Conservation (phyloP, 2,888 invertebrate species). For the Pristionchus japonicus region DNA sequence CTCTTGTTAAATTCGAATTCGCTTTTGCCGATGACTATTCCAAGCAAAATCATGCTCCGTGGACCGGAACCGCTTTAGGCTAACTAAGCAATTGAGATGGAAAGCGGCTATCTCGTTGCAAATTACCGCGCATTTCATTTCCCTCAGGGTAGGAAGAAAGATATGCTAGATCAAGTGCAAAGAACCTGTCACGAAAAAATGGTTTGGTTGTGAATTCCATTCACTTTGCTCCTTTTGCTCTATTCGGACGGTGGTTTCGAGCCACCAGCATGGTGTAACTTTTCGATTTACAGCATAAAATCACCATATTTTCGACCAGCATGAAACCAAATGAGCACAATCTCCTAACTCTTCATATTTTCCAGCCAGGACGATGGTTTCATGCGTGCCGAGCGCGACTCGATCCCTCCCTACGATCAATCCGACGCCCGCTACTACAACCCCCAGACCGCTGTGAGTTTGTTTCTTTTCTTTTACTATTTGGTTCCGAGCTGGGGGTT, state of each 20-base stretch:
- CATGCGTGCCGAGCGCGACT: constrained; percentile 55
- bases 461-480: no score
- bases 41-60: neutral
- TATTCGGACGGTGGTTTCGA: neutral
- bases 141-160: neutral
- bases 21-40: no score
- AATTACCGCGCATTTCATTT: neutral
- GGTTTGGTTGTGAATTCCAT: neutral
- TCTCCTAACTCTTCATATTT: neutral
- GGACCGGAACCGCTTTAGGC: neutral
- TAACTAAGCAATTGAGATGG: neutral
- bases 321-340: no score
- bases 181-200: no score
- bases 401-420: constrained; percentile 53
- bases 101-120: neutral
- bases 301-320: no score
- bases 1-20: no score
- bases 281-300: no score
- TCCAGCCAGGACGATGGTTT: constrained; percentile 58
- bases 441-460: constrained; percentile 55
- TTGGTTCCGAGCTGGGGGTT: no score
- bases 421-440: constrained; percentile 53
- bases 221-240: no score
- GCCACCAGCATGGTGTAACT: no score
- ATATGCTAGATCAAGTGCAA: neutral